Conservation (phyloP, 2,888 invertebrate species). For the Drosophila nr. perissopoda region DNA sequence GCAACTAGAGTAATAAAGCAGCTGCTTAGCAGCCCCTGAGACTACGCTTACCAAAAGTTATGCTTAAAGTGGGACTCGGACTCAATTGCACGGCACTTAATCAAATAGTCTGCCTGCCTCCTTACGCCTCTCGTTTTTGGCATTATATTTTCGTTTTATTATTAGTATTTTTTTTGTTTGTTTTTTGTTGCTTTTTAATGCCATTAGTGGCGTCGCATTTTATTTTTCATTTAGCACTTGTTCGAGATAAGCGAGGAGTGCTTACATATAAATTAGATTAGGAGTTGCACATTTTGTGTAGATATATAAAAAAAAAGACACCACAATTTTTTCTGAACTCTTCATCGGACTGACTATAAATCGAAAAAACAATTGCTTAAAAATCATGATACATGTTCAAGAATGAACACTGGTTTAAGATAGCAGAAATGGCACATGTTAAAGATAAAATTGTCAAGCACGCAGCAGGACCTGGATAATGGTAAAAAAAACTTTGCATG, state of each 20-base stretch:
- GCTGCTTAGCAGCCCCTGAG: neutral
- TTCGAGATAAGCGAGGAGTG: constrained; percentile 14
- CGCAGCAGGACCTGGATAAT: too few species aligned
- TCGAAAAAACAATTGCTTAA: neutral
- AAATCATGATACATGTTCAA: neutral
- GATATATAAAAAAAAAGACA: neutral
- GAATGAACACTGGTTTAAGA: too few species aligned
- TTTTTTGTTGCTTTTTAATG: constrained; percentile 42
- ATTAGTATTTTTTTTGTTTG: neutral
- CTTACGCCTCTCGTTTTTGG: constrained; percentile 41
- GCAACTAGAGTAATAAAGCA: constrained; percentile 25
- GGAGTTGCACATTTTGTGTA: neutral
- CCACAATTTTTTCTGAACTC: neutral
- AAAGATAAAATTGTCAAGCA: too few species aligned
- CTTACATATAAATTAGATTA: constrained; percentile 5
- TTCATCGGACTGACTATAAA: neutral
- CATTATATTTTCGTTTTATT: constrained; percentile 28
- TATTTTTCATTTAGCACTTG: constrained; percentile 37
- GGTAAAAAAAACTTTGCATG: too few species aligned
- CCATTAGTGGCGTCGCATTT: constrained; percentile 57
- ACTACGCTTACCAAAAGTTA: neutral
- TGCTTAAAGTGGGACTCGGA: neutral
- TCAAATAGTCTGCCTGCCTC: constrained; percentile 57
- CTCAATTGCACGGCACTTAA: constrained; percentile 57
- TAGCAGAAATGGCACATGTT: too few species aligned